These are phyloP conservation scores for Hassar affinis DNA, from an alignment of 2,113 vertebrate genomes.

Conservation along the genomic window DNA sequence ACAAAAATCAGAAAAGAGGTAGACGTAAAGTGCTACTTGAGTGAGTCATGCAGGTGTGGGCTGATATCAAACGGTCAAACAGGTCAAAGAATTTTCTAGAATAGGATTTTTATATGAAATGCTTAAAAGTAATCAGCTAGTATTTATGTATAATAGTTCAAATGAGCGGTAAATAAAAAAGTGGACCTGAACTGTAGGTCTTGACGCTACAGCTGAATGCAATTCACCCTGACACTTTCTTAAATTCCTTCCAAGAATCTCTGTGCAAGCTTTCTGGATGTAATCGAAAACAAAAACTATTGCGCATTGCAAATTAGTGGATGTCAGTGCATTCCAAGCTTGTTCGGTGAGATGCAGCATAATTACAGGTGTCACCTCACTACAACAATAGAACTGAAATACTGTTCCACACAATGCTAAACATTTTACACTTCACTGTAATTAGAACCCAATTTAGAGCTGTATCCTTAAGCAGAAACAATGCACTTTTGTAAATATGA, in stretches of 20 bases:
- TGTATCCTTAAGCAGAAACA: constrained; percentile 39
- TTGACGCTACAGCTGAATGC: not conserved
- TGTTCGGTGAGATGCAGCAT: constrained; percentile 33
- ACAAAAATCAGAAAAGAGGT: constrained; percentile 73
- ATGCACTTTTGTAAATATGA: constrained; percentile 42
- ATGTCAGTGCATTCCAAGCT: constrained; percentile 36
- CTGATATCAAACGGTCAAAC: constrained; percentile 53
- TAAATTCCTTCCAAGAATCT: not conserved
- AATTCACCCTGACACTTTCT: constrained; percentile 1
- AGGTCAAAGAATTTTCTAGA: constrained; percentile 62
- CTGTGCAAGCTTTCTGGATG: constrained; percentile 16
- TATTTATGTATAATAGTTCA: not conserved
- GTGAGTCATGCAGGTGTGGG: constrained; percentile 68
- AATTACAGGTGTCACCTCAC: constrained; percentile 47
- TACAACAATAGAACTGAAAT: constrained; percentile 47
- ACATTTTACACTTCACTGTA: constrained; percentile 53
- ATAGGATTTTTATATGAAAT: constrained; percentile 28
- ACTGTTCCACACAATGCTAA: constrained; percentile 37
- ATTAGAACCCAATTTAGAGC: constrained; percentile 46
- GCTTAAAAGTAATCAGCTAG: not conserved
- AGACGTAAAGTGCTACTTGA: constrained; percentile 73
- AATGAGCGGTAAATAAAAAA: not conserved
- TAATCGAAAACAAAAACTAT: constrained; percentile 12
- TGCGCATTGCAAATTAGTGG: constrained; percentile 43
- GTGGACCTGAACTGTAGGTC: not conserved